A percentile compares a stretch with the other conserved stretches of the same genome.
These are phyloP conservation scores for Pentalonia nigronervosa DNA, from an alignment of 1,140 invertebrate species.

Conservation along the genomic window DNA sequence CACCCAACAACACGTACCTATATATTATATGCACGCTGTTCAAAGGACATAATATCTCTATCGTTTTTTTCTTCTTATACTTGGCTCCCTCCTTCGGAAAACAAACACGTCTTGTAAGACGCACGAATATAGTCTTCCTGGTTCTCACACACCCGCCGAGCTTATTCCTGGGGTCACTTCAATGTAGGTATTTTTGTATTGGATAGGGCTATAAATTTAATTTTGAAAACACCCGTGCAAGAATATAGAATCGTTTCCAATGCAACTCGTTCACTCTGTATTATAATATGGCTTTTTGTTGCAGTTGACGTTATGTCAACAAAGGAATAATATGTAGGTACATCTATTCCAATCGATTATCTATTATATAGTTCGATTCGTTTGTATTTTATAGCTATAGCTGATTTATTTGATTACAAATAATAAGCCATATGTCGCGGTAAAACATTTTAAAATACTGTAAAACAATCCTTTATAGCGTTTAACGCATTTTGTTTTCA, in stretches of 20 bases:
- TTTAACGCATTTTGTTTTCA: neutral
- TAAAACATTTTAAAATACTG: neutral
- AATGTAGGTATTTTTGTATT: neutral
- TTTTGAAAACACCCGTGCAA: slow-evolving; percentile 24
- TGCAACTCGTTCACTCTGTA: neutral
- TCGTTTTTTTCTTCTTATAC: neutral
- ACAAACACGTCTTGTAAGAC: neutral
- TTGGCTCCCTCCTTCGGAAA: neutral
- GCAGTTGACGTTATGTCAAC: neutral
- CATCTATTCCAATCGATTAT: neutral
- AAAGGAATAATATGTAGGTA: neutral
- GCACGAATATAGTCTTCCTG: slow-evolving; percentile 32
- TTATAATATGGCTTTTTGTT: slow-evolving; percentile 4
- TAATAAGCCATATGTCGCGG: neutral
- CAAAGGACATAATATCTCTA: slow-evolving; percentile 29
- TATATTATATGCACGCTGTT: slow-evolving; percentile 13
- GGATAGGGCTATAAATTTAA: neutral
- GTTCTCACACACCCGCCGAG: slow-evolving; percentile 50
- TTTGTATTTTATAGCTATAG: neutral
- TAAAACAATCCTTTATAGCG: neutral
- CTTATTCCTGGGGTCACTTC: neutral
- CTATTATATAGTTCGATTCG: neutral
- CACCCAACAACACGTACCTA: neutral
- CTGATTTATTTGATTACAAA: neutral
- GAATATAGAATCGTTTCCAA: neutral